Evolutionary conservation across 2,113 vertebrate genomes (phyloP).

Genomic region (Colaptes auratus): DNA sequence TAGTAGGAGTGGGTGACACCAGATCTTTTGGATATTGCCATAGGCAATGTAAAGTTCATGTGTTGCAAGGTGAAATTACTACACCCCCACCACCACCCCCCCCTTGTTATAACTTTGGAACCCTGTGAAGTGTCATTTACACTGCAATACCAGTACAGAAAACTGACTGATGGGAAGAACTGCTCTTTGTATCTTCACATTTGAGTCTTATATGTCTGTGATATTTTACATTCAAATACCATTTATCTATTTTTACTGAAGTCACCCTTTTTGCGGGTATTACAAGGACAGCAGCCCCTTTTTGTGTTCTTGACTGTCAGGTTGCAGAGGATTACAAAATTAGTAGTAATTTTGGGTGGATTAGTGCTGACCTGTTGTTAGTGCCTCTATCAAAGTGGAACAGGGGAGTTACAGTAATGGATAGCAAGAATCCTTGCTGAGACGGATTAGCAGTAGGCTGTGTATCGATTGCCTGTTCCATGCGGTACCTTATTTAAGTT

Average conservation of each 20-base stretch:
- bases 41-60: not conserved
- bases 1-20: not conserved
- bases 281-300: not conserved
- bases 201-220: accelerated
- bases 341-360: not conserved
- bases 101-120: not conserved
- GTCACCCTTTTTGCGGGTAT: not conserved
- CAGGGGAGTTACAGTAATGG: not conserved
- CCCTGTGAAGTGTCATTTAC: not conserved
- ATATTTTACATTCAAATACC: not conserved
- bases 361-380: not conserved
- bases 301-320: not conserved
- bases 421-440: not conserved
- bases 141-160: not conserved
- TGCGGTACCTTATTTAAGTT: not conserved
- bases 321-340: not conserved
- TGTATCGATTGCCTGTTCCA: conserved; percentile 5
- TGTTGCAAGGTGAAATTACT: not conserved
- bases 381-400: not conserved
- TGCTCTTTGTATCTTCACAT: not conserved
- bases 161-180: not conserved
- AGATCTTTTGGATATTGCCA: not conserved
- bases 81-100: too few species aligned
- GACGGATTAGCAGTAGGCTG: not conserved
- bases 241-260: not conserved